These are phyloP conservation scores for Tokudaia muenninki DNA, from an alignment of 2,797 vertebrate species.

Conservation along the genomic window DNA sequence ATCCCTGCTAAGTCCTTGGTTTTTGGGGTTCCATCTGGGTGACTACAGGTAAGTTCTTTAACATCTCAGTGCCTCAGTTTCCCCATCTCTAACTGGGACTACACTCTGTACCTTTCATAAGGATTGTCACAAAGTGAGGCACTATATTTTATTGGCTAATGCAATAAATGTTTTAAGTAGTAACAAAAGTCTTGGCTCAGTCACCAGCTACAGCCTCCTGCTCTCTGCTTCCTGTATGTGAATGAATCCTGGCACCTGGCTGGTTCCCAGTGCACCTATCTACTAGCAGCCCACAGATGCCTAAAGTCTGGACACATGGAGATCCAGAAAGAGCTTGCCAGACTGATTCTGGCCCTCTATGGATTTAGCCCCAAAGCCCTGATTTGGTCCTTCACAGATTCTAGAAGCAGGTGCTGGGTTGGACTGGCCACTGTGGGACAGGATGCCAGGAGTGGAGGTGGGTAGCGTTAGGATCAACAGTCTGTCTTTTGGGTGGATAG, in stretches of 20 bases:
- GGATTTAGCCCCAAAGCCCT: background rate
- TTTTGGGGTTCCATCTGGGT: background rate
- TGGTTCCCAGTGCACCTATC: background rate
- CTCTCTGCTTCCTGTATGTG: background rate
- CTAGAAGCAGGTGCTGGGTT: background rate
- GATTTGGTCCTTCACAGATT: background rate
- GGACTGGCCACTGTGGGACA: background rate
- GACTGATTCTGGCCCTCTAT: background rate
- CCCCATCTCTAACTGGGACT: background rate
- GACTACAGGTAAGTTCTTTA: background rate
- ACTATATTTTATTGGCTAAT: background rate
- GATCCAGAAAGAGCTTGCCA: background rate
- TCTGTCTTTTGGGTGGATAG: background rate
- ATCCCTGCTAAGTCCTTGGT: background rate
- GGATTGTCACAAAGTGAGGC: background rate
- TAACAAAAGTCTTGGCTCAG: background rate
- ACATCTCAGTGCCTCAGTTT: background rate
- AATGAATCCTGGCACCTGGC: background rate
- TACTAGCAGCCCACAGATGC: background rate
- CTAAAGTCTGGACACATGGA: background rate
- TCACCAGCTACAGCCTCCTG: background rate
- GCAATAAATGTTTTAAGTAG: background rate
- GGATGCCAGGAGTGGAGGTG: background rate
- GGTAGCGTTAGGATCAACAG: background rate
- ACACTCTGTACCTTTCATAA: background rate